A percentile compares a stretch with the other conserved stretches of the same genome.
These are phyloP conservation scores for Tenthredo livida DNA, from an alignment of 2,888 invertebrate species.

Conservation along the genomic window DNA sequence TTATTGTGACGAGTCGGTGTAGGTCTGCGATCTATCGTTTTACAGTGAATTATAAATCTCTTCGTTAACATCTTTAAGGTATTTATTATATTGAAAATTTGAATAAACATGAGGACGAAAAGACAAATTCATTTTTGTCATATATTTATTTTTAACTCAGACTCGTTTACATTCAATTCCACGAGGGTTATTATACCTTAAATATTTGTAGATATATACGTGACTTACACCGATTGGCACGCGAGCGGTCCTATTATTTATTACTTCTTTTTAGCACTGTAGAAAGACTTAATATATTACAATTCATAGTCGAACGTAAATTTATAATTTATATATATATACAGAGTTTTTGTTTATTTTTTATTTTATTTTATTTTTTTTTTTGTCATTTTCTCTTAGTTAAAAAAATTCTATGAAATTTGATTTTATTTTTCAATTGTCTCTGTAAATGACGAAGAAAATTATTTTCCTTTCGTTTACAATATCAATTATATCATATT, in stretches of 20 bases:
- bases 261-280: slow-evolving; percentile 48
- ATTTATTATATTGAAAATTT: not conserved
- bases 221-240: slow-evolving; percentile 43
- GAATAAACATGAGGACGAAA: not conserved
- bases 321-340: slow-evolving; percentile 24
- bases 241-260: slow-evolving; percentile 40
- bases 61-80: not conserved
- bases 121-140: not conserved
- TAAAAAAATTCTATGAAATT: slow-evolving; percentile 42
- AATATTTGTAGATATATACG: not conserved
- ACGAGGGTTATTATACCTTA: not conserved
- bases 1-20: slow-evolving; percentile 14
- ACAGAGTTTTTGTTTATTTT: slow-evolving; percentile 16
- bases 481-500: too few species aligned
- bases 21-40: slow-evolving; percentile 7
- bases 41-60: not conserved
- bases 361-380: not conserved
- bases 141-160: not conserved
- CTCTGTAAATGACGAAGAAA: slow-evolving; percentile 32
- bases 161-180: not conserved
- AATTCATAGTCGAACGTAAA: slow-evolving; percentile 47
- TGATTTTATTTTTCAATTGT: slow-evolving; percentile 1
- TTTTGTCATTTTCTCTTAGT: not conserved
- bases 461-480: not conserved
- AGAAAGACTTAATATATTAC: slow-evolving; percentile 48